These are phyloP conservation scores for Pollenia angustigena DNA, from an alignment of 2,888 invertebrate species.

Conservation along the genomic window DNA sequence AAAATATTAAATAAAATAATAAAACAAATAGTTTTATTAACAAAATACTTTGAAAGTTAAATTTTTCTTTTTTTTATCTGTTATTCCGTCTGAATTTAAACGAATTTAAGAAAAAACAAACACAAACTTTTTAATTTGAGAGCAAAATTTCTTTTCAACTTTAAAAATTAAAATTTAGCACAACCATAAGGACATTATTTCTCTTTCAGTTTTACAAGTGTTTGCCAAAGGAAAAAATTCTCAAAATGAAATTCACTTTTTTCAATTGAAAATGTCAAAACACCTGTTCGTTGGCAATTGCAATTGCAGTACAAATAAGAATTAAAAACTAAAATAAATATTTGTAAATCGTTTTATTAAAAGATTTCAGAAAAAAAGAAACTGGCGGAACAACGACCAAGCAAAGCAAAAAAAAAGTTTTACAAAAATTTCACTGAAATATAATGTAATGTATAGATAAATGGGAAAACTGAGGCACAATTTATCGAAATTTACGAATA, in stretches of 20 bases:
- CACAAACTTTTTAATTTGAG: constrained; percentile 36
- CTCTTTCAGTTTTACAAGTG: background rate
- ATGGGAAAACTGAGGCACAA: constrained; percentile 19
- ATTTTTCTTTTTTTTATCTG: constrained; percentile 12
- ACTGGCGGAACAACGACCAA: background rate
- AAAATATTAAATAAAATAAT: constrained; percentile 2
- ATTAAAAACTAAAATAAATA: constrained; percentile 66
- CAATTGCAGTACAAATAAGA: constrained; percentile 47
- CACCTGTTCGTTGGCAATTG: constrained; percentile 44
- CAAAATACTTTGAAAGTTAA: constrained; percentile 35
- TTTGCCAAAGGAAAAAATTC: constrained; percentile 16
- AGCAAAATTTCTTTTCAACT: background rate
- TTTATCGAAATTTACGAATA: background rate
- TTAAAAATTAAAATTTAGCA: constrained; percentile 19
- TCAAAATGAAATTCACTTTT: constrained; percentile 16
- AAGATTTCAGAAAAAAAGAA: background rate
- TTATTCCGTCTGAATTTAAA: background rate
- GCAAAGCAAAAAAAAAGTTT: constrained; percentile 16
- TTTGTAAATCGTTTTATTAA: constrained; percentile 55
- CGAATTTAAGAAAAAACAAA: background rate
- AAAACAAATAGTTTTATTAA: constrained; percentile 43
- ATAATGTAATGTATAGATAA: background rate
- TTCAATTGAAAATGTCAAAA: constrained; percentile 30
- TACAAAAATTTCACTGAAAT: constrained; percentile 47
- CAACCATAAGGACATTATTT: background rate